Evolutionary conservation across 2,797 vertebrate species (phyloP).

Genomic region (Pristis pectinata): DNA sequence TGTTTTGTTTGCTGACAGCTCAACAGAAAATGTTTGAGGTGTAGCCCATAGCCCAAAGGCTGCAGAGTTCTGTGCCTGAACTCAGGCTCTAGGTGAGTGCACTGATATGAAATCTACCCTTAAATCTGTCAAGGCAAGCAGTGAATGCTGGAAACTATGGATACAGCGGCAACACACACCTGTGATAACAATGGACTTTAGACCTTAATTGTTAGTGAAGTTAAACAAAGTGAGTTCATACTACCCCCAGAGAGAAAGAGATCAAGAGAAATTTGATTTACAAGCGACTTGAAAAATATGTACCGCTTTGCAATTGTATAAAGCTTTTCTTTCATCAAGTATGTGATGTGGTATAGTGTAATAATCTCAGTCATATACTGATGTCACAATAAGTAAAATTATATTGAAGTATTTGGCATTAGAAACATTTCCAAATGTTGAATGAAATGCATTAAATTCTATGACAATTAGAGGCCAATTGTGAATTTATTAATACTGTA

Average conservation of each 20-base stretch:
- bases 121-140: not conserved
- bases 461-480: not conserved
- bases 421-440: not conserved
- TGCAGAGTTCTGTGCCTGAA: not conserved
- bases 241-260: not conserved
- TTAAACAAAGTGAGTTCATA: slow-evolving; percentile 29
- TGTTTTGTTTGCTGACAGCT: not conserved
- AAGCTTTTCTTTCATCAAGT: not conserved
- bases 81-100: not conserved
- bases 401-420: not conserved
- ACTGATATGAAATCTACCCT: not conserved
- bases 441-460: not conserved
- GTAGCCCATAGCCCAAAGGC: not conserved
- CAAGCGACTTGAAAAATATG: not conserved
- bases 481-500: not conserved
- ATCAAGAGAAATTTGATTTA: not conserved
- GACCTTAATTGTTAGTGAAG: not conserved
- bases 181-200: slow-evolving; percentile 30
- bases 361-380: not conserved
- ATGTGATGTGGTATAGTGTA: not conserved
- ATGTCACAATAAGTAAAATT: not conserved
- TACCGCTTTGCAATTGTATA: not conserved
- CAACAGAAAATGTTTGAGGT: not conserved
- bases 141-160: not conserved
- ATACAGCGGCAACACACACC: slow-evolving; percentile 27